Base-by-base conservation (phyloP, 2,888 invertebrate genomes). In the Perithous albicinctus region DNA sequence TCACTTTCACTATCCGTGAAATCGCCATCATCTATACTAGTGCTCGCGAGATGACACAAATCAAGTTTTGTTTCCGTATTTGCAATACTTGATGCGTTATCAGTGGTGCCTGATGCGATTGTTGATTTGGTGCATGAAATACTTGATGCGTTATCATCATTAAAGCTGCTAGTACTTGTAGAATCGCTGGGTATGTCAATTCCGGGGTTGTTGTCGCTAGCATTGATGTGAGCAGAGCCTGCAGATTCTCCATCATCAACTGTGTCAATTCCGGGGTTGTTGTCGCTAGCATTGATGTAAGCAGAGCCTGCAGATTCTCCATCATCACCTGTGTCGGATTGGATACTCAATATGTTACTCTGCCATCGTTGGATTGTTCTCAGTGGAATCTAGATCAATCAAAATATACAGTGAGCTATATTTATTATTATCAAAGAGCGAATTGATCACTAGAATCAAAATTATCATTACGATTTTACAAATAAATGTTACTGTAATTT, bases 381-480 rank as follows among this genome's bases (percentile, higher is more conserved):
- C 12, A 59, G 8, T 59, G 59, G 35, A 59, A 59, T 35, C 59
- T 59, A 35, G 3, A 59, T 59, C n/a, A 15, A 59, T 20, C n/a
- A n/a, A 59, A 59, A 20, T 38, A 35, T 41, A 20, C 15, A 59
- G 15, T 59, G 26, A 59, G 32, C 18, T 59, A 15, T 15, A 15
- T 59, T 15, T 35, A 35, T 35, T 35, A 35, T 35, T 35, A 35
- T 35, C 35, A 35, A 35, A 35, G 35, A 35, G 35, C 35, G 35
- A 35, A 35, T 5, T 35, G 35, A 35, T 35, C 35, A 35, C 35
- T 35, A 35, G 35, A 35, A 35, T 35, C 35, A 35, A 35, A 35
- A 5, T 5, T 35, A 35, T 35, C 35, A 35, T 35, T 35, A 35
- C 35, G 35, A 35, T 35, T 3, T 35, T 35, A 35, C 35, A 35